Evolutionary conservation across 2,888 invertebrate genomes (phyloP).

Genomic region (Stenoptilia bipunctidactyla): DNA sequence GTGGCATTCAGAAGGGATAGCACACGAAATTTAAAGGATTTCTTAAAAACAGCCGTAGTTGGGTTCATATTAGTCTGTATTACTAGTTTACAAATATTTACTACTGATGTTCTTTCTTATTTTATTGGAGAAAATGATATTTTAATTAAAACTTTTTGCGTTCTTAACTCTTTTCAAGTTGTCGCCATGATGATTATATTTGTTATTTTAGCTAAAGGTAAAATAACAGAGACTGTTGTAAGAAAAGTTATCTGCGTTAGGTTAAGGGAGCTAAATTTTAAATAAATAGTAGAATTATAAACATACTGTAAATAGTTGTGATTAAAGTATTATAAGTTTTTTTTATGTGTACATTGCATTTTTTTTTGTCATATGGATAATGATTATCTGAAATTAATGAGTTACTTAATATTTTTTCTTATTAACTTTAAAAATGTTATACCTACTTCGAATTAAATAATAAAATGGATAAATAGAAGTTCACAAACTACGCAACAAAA

Average conservation of each 20-base stretch:
- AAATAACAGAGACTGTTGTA: slow-evolving; percentile 2
- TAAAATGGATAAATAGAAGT: no score
- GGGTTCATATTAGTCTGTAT: slow-evolving; percentile 33
- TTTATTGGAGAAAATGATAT: background rate
- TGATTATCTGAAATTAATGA: no score
- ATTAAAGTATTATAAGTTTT: no score
- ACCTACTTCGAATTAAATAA: no score
- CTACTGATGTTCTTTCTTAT: slow-evolving; percentile 22
- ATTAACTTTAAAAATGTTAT: no score
- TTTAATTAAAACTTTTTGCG: slow-evolving; percentile 18
- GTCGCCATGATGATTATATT: slow-evolving; percentile 24
- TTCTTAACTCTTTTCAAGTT: slow-evolving; percentile 28
- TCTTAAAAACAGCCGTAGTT: slow-evolving; percentile 24
- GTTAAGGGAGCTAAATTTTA: no score
- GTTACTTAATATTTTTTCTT: no score
- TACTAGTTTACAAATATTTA: slow-evolving; percentile 35
- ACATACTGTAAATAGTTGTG: no score
- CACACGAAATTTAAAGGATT: slow-evolving; percentile 18
- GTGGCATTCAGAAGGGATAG: slow-evolving; percentile 21
- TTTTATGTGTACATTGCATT: no score
- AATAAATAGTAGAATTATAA: no score
- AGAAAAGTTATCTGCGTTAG: background rate
- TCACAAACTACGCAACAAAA: no score
- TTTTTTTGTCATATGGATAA: no score
- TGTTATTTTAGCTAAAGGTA: slow-evolving; percentile 17